Evolutionary conservation across 2,113 vertebrate genomes (phyloP).

Genomic region (Cacatua alba): DNA sequence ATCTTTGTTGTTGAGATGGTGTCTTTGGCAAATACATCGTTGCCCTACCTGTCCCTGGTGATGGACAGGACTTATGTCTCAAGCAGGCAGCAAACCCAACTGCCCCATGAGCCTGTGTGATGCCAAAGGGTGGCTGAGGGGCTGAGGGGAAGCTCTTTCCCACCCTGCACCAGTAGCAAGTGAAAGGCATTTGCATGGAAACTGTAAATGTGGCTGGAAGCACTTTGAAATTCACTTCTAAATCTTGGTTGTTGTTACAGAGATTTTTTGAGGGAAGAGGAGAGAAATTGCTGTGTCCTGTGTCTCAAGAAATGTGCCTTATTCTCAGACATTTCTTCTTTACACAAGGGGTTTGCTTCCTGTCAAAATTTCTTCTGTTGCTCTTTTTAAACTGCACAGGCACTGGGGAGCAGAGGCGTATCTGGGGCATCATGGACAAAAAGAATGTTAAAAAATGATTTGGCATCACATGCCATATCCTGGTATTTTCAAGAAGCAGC

Average conservation of each 20-base stretch:
- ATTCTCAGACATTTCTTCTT: neutral
- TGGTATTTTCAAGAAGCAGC: neutral
- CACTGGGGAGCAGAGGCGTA: neutral
- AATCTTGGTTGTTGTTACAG: neutral
- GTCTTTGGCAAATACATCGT: neutral
- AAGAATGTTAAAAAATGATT: neutral
- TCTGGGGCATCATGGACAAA: neutral
- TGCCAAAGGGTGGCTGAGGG: fast-evolving
- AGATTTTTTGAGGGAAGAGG: neutral
- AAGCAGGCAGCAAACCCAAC: neutral
- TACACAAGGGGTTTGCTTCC: neutral
- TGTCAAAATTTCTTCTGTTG: neutral
- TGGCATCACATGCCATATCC: neutral
- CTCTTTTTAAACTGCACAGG: neutral
- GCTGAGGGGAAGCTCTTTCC: neutral
- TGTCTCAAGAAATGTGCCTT: neutral
- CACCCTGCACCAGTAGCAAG: neutral
- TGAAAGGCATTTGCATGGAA: neutral
- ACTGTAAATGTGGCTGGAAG: neutral
- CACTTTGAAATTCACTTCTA: neutral
- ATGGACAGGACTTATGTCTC: fast-evolving
- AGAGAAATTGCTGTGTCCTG: neutral
- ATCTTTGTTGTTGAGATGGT: neutral
- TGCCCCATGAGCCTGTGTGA: fast-evolving
- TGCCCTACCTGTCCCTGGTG: neutral